phyloP scores from a whole-genome alignment of 2,797 vertebrate species.

The Thunnus albacares region DNA sequence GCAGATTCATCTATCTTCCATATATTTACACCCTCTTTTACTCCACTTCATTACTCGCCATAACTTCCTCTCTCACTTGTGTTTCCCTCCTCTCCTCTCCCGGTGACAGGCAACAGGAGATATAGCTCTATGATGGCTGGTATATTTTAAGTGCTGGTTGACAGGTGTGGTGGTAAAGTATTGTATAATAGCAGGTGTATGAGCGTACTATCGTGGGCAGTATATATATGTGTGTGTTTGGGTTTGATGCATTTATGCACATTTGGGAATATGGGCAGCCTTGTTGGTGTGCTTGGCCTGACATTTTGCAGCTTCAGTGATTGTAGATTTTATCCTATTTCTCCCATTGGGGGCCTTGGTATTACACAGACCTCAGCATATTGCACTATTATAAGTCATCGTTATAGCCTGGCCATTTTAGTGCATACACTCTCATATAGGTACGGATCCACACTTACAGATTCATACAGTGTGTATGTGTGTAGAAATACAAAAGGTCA shows the following conservation, averaged over 20 bases:
- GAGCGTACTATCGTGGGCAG: not conserved
- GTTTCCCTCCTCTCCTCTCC: conserved; percentile 18
- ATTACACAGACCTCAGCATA: conserved; percentile 46
- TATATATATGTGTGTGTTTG: not conserved
- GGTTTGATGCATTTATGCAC: not conserved
- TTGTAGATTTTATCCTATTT: conserved; percentile 52
- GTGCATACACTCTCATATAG: conserved; percentile 25
- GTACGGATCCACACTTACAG: conserved; percentile 8
- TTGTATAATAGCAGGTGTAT: conserved; percentile 35
- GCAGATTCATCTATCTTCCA: conserved; percentile 59
- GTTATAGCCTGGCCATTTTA: conserved; percentile 40
- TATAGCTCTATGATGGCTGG: conserved; percentile 51
- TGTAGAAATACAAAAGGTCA: not conserved
- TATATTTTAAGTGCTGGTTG: conserved; percentile 66
- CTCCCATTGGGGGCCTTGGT: conserved; percentile 28
- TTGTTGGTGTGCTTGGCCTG: conserved; percentile 28
- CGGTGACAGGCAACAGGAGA: conserved; percentile 47
- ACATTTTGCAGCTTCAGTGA: conserved; percentile 53
- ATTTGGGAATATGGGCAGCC: conserved; percentile 24
- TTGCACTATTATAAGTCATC: conserved; percentile 57
- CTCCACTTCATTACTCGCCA: conserved; percentile 65
- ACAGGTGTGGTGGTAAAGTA: conserved; percentile 53
- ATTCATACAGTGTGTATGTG: conserved; percentile 3
- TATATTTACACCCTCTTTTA: conserved; percentile 70
- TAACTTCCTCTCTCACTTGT: conserved; percentile 44